Base-by-base conservation (phyloP, 2,888 invertebrate genomes). In the Catocala sponsa region DNA sequence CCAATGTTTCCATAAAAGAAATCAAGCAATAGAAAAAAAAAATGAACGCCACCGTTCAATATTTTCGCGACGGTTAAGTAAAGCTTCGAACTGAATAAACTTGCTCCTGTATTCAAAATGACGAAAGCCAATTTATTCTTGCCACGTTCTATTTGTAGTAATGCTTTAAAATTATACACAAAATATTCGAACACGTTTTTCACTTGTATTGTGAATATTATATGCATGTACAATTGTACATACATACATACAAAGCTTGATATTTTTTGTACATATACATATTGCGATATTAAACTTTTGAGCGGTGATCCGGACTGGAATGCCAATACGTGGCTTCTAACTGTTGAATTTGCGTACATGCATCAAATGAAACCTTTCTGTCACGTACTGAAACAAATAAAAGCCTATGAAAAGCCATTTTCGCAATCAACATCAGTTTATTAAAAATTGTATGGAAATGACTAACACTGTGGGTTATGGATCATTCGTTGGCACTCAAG, bases 1-100 rank as follows among this genome's bases (percentile, higher is more conserved):
- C 87, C 87, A 90, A 89, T 91, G 91, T 92, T 91, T 89, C 87
- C 91, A 92, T 89, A 90, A 91, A 92, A 91, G 89, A 89, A 89
- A 91, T 90, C 88, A 87, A 85, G 88, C 87, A 86, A 89, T 88
- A 91, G 87, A 91, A 91, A 90, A 86, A n/a, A 81, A 76, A 70
- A 74, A 50, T 82, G 72, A 79, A 84, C 81, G 73, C 78, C 69
- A 78, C 81, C 79, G 83, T 80, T 81, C 80, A 79, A 79, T 75
- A 70, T 79, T 82, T 79, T 74, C 61, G 69, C 47, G 68, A 68
- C 52, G 59, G 44, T 62, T 66, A 61, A 68, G 51, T 58, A 59
- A 65, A 70, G 50, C 54, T 46, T 11, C 9, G 25, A 35, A 59
- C 41, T 32, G 63, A 63, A 35, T 63, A 57, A 48, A 60, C 43